These are phyloP conservation scores for Typhlichthys subterraneus DNA, from an alignment of 2,797 vertebrate genomes.

Conservation along the genomic window DNA sequence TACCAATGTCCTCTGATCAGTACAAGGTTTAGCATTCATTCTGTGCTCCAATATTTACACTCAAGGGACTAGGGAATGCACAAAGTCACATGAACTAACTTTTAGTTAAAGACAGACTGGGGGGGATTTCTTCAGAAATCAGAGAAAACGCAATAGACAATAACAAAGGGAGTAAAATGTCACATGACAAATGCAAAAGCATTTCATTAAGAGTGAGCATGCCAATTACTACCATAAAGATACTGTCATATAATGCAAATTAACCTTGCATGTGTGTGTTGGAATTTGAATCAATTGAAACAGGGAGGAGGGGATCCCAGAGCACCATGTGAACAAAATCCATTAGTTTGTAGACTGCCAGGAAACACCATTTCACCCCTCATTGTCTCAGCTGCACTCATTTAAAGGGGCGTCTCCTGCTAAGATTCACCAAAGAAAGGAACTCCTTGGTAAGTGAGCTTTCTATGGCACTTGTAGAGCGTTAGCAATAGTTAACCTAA, in stretches of 20 bases:
- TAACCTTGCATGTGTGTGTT: slow-evolving; percentile 2
- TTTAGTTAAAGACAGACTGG: slow-evolving; percentile 28
- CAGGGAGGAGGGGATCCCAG: background rate
- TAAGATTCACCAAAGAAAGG: slow-evolving; percentile 17
- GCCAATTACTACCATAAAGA: background rate
- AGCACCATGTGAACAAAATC: slow-evolving; percentile 1
- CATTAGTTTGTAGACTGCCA: slow-evolving; percentile 26
- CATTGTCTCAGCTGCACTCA: slow-evolving; percentile 26
- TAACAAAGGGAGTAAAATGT: no score
- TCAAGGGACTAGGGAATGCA: slow-evolving; percentile 14
- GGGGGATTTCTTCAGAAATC: no score
- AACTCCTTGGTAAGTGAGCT: slow-evolving; percentile 28
- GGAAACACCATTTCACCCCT: slow-evolving; percentile 34
- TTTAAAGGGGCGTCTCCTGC: slow-evolving; percentile 21
- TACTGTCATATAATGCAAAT: background rate
- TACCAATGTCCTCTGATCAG: slow-evolving; percentile 13
- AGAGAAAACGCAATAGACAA: no score
- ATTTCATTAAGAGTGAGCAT: background rate
- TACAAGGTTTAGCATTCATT: slow-evolving; percentile 22
- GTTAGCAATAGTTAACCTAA: slow-evolving; percentile 31
- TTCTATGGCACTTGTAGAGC: slow-evolving; percentile 13
- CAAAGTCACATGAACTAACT: slow-evolving; percentile 54
- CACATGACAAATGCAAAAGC: background rate
- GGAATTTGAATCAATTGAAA: slow-evolving; percentile 6
- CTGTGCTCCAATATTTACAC: slow-evolving; percentile 36